These are phyloP conservation scores for Argentina silus DNA, from an alignment of 2,797 vertebrate species.

Conservation along the genomic window DNA sequence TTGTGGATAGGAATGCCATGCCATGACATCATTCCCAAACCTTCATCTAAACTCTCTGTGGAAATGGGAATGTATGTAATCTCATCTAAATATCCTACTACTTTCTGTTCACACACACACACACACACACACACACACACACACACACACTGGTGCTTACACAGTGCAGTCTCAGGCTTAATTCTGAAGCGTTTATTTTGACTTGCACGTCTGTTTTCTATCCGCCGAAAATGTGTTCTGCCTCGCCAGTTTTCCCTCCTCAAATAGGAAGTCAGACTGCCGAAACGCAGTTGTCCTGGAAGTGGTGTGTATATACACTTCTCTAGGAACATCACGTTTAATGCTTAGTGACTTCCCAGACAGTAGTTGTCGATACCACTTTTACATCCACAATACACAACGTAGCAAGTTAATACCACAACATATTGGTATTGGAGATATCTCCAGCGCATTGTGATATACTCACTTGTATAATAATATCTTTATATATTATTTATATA, in stretches of 20 bases:
- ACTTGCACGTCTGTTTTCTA: conserved; percentile 72
- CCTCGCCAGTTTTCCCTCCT: conserved; percentile 65
- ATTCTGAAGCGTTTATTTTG: conserved; percentile 68
- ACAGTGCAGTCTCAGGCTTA: conserved; percentile 50
- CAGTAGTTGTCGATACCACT: conserved; percentile 34
- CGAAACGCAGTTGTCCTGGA: conserved; percentile 62
- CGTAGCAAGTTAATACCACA: neutral
- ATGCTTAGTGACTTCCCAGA: conserved; percentile 70
- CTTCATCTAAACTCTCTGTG: conserved; percentile 38
- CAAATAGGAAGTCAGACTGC: conserved; percentile 70
- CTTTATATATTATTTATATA: too few relatives aligned
- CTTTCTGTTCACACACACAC: conserved; percentile 19
- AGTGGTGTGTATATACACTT: conserved; percentile 66
- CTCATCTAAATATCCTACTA: conserved; percentile 46
- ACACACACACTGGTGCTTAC: conserved; percentile 29
- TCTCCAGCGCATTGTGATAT: neutral
- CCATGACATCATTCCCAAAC: conserved; percentile 38
- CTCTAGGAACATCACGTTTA: conserved; percentile 58
- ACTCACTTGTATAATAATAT: too few relatives aligned
- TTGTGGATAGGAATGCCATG: conserved; percentile 31
- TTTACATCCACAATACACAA: too few relatives aligned
- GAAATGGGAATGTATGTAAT: conserved; percentile 60
- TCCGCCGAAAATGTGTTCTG: conserved; percentile 69
- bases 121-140: neutral
- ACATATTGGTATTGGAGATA: neutral